Evolutionary conservation across 2,888 invertebrate genomes (phyloP).

Genomic region (Hololepta plana): DNA sequence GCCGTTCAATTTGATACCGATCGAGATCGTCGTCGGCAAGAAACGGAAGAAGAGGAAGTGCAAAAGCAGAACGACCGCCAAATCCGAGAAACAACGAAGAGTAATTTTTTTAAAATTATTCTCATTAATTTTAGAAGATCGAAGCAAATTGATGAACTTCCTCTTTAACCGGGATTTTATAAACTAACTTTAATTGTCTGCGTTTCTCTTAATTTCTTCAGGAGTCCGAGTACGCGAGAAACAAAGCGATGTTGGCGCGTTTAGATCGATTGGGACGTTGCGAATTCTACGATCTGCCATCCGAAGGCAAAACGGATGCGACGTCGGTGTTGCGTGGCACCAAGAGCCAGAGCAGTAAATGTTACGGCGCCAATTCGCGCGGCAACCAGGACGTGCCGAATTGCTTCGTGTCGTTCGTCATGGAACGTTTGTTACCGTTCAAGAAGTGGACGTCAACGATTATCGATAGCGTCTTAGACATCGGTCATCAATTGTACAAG

Average conservation of each 20-base stretch:
- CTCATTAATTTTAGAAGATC: too few relatives aligned
- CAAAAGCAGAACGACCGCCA: slow-evolving; percentile 10
- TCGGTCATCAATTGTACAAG: slow-evolving; percentile 39
- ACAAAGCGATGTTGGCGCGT: slow-evolving; percentile 15
- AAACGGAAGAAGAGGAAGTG: slow-evolving; percentile 11
- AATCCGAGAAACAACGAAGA: slow-evolving; percentile 6
- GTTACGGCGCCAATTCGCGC: slow-evolving; percentile 28
- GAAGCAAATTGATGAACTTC: too few relatives aligned
- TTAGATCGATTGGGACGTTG: slow-evolving; percentile 22
- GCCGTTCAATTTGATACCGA: slow-evolving; percentile 25
- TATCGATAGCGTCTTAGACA: slow-evolving; percentile 34
- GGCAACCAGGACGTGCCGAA: slow-evolving; percentile 28
- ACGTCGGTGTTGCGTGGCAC: slow-evolving; percentile 29
- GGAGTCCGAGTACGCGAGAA: slow-evolving; percentile 16
- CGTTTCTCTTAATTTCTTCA: slow-evolving; percentile 7
- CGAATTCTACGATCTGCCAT: slow-evolving; percentile 15
- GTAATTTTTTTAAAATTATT: neutral
- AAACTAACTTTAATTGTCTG: neutral
- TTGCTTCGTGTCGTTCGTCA: slow-evolving; percentile 35
- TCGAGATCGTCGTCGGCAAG: slow-evolving; percentile 20
- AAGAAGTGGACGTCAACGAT: slow-evolving; percentile 34
- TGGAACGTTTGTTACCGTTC: slow-evolving; percentile 33
- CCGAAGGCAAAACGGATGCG: slow-evolving; percentile 9
- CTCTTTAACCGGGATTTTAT: neutral
- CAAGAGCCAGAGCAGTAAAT: slow-evolving; percentile 18